phyloP scores from a whole-genome alignment of 2,113 vertebrate genomes.

The Phoenicopterus ruber region DNA sequence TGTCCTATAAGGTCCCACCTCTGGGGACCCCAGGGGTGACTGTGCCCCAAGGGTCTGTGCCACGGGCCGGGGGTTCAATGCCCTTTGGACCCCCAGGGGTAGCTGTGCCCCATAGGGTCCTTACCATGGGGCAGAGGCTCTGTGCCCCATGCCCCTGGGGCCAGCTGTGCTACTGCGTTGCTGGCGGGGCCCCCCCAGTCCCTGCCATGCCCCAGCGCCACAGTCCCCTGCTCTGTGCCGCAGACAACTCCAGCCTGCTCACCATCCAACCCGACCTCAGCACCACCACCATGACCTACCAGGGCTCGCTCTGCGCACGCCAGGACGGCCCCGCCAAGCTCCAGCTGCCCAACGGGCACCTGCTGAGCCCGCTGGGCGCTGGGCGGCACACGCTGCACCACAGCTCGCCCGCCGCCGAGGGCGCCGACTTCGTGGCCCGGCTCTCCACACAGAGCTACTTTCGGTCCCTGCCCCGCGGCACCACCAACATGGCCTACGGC shows the following conservation, averaged over 20 bases:
- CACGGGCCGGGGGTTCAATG: background rate
- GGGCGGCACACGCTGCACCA: constrained; percentile 92
- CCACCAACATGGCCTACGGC: constrained; percentile 90
- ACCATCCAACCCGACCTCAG: constrained; percentile 99
- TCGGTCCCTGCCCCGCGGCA: constrained; percentile 89
- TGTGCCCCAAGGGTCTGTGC: background rate
- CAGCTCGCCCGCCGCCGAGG: constrained; percentile 84
- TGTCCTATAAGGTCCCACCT: background rate
- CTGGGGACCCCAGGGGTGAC: background rate
- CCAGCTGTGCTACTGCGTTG: fast-evolving
- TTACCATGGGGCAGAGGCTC: background rate
- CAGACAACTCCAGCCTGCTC: constrained; percentile 95
- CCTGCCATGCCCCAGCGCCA: fast-evolving
- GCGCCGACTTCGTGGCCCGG: constrained; percentile 85
- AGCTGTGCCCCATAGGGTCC: background rate
- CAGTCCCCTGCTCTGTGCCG: constrained; percentile 40
- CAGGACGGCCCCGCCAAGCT: constrained; percentile 88
- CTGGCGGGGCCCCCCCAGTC: background rate
- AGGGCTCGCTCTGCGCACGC: constrained; percentile 90
- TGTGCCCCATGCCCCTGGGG: background rate
- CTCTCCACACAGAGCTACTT: constrained; percentile 93
- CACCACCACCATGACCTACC: constrained; percentile 94
- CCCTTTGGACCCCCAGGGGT: background rate
- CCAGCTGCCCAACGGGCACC: constrained; percentile 90
- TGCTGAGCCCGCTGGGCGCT: constrained; percentile 89